Evolutionary conservation across 2,888 invertebrate genomes (phyloP).

Genomic region (Amaurobius ferox): DNA sequence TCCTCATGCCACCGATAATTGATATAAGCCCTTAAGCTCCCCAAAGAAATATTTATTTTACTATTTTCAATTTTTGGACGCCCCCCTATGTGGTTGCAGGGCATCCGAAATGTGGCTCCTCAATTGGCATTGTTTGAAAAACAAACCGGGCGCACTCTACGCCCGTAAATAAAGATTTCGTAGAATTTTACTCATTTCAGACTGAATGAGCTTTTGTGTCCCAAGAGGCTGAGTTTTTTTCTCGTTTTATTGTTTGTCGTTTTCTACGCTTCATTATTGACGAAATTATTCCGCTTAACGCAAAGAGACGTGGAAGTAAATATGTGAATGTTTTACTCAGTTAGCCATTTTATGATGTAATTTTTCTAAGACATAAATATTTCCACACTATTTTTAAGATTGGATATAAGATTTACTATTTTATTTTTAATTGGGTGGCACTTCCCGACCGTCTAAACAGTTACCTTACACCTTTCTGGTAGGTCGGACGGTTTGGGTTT

Average conservation of each 20-base stretch:
- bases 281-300: slow-evolving; percentile 31
- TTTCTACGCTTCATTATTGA: slow-evolving; percentile 27
- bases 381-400: too few relatives aligned
- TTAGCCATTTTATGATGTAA: not conserved
- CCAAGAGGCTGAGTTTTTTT: slow-evolving; percentile 11
- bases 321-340: not conserved
- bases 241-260: slow-evolving; percentile 23
- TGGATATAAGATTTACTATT: too few relatives aligned
- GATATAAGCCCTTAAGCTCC: too few relatives aligned
- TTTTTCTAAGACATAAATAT: not conserved
- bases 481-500: too few relatives aligned
- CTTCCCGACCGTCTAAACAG: too few relatives aligned
- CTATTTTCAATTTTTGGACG: not conserved
- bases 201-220: slow-evolving; percentile 40
- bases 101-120: slow-evolving; percentile 35
- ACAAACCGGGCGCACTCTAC: slow-evolving; percentile 23
- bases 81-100: slow-evolving; percentile 7
- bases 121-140: slow-evolving; percentile 50
- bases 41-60: too few relatives aligned
- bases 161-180: slow-evolving; percentile 45
- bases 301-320: not conserved
- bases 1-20: too few relatives aligned
- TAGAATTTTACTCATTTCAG: slow-evolving; percentile 25
- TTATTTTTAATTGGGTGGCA: not conserved
- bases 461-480: too few relatives aligned